Base-by-base conservation (phyloP, 1,140 invertebrate species). In the Choristoneura fumiferana region DNA sequence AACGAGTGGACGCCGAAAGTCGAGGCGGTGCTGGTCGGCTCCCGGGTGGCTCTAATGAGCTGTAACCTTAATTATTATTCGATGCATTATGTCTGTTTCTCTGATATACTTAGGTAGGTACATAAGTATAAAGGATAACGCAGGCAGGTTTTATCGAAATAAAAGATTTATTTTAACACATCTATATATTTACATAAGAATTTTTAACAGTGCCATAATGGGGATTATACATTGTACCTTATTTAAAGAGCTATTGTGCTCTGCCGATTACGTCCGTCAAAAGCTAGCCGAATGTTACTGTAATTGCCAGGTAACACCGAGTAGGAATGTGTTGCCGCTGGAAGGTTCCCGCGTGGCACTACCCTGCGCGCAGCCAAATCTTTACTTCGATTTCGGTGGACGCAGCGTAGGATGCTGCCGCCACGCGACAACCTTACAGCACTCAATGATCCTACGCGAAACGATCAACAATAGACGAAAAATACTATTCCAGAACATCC, bases 131-230 rank as follows among this genome's bases (percentile, higher is more conserved):
- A 2, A 29, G 6, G 22, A 29, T 3, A 29, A 29, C n/a, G n/a
- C n/a, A 6, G 22, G 22, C 6, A 3, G 22, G 6, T 3, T 29
- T 29, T 6, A 33, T 10, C 22, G 12, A 79, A 87, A 85, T 85
- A 58, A 89, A 87, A 87, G 52, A 81, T 64, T 39, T 45, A 71
- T 80, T 72, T 85, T 70, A 89, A 89, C 85, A 87, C 84, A 87
- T 87, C 84, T 89, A 87, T 87, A 89, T 89, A 89, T 89, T 89
- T 89, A 89, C 84, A 87, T 83, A 89, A 87, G 78, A 84, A 87
- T 79, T 86, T 29, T 83, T 80, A 89, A 89, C 85, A 87, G 84
- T 87, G 82, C 81, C 73, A 83, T 84, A 83, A 58, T 76, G 72
- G 78, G 77, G 78, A 80, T 75, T 73, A 75, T 76, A 82, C 67